These are phyloP conservation scores for Drosophila ohnishii DNA, from an alignment of 1,140 invertebrate species.

Conservation along the genomic window DNA sequence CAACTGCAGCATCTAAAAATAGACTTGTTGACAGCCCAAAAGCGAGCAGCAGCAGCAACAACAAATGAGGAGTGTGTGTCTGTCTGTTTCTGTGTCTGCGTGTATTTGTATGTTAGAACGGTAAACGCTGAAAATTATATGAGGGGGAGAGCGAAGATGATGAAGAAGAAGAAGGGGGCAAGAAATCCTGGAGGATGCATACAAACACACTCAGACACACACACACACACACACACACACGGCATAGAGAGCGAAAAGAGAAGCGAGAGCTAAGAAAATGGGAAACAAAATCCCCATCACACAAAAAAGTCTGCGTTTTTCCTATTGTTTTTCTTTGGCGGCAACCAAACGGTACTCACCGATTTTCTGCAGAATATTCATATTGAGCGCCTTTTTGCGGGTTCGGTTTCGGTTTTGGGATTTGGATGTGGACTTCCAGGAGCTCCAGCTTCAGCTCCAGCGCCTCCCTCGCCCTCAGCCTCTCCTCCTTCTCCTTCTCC, in stretches of 20 bases:
- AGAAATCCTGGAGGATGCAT: constrained; percentile 19
- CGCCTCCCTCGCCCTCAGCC: constrained; percentile 13
- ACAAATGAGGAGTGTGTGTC: neutral
- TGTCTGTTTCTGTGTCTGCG: neutral
- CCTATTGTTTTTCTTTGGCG: constrained; percentile 15
- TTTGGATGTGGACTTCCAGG: constrained; percentile 21
- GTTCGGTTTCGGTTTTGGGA: constrained; percentile 34
- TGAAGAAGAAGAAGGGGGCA: constrained; percentile 10
- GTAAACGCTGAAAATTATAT: constrained; percentile 32
- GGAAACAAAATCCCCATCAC: constrained; percentile 18
- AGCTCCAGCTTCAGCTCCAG: constrained; percentile 22
- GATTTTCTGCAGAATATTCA: constrained; percentile 70
- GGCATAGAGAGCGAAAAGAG: constrained; percentile 20
- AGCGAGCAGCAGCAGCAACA: constrained; percentile 26
- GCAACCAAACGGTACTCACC: constrained; percentile 43
- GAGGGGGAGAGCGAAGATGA: constrained; percentile 14
- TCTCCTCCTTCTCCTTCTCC: constrained; percentile 2
- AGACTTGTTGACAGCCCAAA: constrained; percentile 77
- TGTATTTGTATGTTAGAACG: constrained; percentile 24
- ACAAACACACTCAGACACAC: constrained; percentile 9
- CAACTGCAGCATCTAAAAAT: constrained; percentile 66
- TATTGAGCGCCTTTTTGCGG: constrained; percentile 38
- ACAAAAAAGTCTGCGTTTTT: constrained; percentile 14
- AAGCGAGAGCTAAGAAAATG: constrained; percentile 36
- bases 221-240: constrained; percentile 6